Evolutionary conservation across 53 echinoderm and acorn worm species (phyloP), one percentile per base, ranked within the genome.

Genomic region (Echinarachnius parma): DNA sequence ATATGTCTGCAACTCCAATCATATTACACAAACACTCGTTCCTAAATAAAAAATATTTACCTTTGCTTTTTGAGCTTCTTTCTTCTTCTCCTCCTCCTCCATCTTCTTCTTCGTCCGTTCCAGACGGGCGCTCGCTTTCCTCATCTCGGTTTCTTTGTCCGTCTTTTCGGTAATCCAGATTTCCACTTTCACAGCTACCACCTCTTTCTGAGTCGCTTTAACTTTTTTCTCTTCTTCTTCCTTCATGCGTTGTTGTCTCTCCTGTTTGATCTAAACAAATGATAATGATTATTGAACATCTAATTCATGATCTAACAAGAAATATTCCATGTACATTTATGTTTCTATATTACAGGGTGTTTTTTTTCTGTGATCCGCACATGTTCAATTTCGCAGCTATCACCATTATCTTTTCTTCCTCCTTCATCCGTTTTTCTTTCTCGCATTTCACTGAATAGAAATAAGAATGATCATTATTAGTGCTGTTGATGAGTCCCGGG

Each of bases 81-180:
- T 67, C 3, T 62, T 47, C 19, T 88, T 75, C 76, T 88, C 83
- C 23, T 64, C 55, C 21, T 60, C 76, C 21, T 83, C 60, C 23
- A 84, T 46, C 34, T 88, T 60, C 35, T 53, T 61, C 62, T 88
- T 75, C 27, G 39, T 72, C 60, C 58, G 55, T 42, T 88, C 79
- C 10, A 61, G 9, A 27, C 53, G 64, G 11, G 7, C n/a, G 21
- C 66, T 48, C 10, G 74, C 53, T 42, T 44, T 81, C 60, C 16
- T 77, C 20, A 57, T 49, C 28, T 69, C 58, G 57, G 31, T 36
- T 19, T 78, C 85, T 28, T 60, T 37, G 11, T 36, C 61, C 13
- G 77, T 78, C 28, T 66, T 81, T 46, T 89, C 89, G 31, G 48
- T 50, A 8, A 67, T 49, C 67, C 67, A 67, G 31, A 67, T 30